Conservation (phyloP, 2,888 invertebrate genomes). For the Phymatocera aterrima region DNA sequence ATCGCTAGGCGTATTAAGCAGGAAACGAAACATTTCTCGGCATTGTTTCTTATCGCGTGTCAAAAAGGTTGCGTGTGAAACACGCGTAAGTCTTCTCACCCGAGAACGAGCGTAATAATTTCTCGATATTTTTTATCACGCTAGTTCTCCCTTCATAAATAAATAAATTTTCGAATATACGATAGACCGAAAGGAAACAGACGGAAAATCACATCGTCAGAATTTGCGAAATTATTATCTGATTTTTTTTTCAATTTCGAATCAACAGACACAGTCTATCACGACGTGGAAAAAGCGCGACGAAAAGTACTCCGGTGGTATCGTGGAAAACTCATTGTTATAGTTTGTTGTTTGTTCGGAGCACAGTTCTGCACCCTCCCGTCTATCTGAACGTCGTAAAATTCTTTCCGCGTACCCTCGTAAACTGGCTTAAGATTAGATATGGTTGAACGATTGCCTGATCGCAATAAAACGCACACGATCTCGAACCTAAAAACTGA, state of each 20-base stretch:
- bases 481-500: slow-evolving; percentile 11
- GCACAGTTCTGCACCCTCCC: not conserved
- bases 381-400: slow-evolving; percentile 23
- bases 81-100: not conserved
- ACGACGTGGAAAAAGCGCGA: not conserved
- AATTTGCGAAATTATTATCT: not conserved
- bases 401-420: not conserved
- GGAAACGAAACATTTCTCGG: not conserved
- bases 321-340: not conserved
- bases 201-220: not conserved
- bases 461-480: slow-evolving; percentile 33
- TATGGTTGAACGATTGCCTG: slow-evolving; percentile 26
- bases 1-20: not conserved
- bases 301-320: not conserved
- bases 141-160: not conserved
- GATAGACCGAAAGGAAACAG: not conserved
- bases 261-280: not conserved
- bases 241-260: not conserved
- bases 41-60: slow-evolving; percentile 7
- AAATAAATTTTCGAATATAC: not conserved
- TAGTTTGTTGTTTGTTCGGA: not conserved
- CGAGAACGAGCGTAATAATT: not conserved
- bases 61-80: slow-evolving; percentile 2
- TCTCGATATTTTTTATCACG: not conserved
- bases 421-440: slow-evolving; percentile 33